Percentiles rank a stretch among this genome's conserved stretches.
Evolutionary conservation across 2,113 vertebrate genomes (phyloP).

Genomic region (Macquaria australasica): DNA sequence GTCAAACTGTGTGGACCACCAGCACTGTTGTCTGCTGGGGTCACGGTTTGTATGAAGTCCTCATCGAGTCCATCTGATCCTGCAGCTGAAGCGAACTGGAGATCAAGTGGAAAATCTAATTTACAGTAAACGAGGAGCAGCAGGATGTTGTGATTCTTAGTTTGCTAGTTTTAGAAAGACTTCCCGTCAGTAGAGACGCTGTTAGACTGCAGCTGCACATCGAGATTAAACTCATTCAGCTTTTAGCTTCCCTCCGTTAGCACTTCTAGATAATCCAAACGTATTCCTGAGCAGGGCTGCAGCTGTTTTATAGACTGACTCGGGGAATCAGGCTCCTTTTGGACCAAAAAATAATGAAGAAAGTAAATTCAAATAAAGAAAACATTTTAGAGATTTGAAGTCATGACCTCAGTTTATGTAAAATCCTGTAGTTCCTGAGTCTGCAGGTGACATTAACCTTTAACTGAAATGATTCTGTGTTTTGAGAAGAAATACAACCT

Average conservation of each 20-base stretch:
- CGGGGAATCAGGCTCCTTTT: background rate
- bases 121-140: background rate
- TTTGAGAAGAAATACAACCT: too few species aligned
- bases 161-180: background rate
- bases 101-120: background rate
- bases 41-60: background rate
- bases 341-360: background rate
- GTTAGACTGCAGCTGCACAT: background rate
- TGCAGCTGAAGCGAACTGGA: background rate
- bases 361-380: too few species aligned
- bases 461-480: too few species aligned
- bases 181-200: background rate
- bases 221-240: background rate
- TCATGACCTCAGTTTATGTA: too few species aligned
- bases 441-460: too few species aligned
- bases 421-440: too few species aligned
- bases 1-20: background rate
- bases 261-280: too few species aligned
- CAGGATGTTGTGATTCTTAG: constrained; percentile 6
- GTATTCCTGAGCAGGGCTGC: background rate
- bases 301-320: too few species aligned
- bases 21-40: background rate
- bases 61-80: background rate
- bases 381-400: too few species aligned
- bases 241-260: too few species aligned